Evolutionary conservation across 2,888 invertebrate genomes (phyloP), one percentile per base, ranked within the genome.

Genomic region (Cylloceria caligata): DNA sequence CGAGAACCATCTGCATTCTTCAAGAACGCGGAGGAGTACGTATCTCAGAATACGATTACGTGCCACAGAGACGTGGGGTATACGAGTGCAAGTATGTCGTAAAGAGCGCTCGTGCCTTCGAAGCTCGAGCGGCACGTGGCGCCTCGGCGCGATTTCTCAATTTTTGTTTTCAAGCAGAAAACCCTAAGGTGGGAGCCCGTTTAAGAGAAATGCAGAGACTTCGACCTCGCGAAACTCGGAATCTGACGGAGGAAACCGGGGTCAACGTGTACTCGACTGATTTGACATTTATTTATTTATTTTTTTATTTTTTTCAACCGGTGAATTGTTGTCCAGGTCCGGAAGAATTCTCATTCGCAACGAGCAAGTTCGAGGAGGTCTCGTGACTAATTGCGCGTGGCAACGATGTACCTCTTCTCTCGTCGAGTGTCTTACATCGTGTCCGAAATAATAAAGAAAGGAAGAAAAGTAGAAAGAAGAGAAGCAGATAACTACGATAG

Each of bases 321-420:
- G 47, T 52, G 68, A 69, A 84, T 86, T 75, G 81, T 86, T 87
- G 82, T 80, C 86, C 52, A 86, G 87, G 86, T 88, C 86, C 69
- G 65, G 84, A 34, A 19, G 39, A 80, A 52, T 81, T 77, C 73
- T 62, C 64, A 76, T 76, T 76, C 55, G 39, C 49, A 13, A 16
- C 30, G 36, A 6, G 19, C 13, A 68, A 34, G 69, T 62, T 55
- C 62, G 52, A 68, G 55, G 72, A 30, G 78, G 36, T 57, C 49
- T 71, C 76, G 16, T 69, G 39, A 39, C 77, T 81, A 76, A 77
- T 77, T 77, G 67, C 65, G 49, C 11, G 13, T 34, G 60, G 16
- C 34, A 30, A 30, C 30, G n/a, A 52, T 11, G 55, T 16, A 16
- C 34, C 57, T 34, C 6, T 16, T 34, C 30, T 30, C 16, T 27